A percentile compares a stretch with the other conserved stretches of the same genome.
Conservation (phyloP, 2,888 invertebrate species). For the Oligia fasciuncula region DNA sequence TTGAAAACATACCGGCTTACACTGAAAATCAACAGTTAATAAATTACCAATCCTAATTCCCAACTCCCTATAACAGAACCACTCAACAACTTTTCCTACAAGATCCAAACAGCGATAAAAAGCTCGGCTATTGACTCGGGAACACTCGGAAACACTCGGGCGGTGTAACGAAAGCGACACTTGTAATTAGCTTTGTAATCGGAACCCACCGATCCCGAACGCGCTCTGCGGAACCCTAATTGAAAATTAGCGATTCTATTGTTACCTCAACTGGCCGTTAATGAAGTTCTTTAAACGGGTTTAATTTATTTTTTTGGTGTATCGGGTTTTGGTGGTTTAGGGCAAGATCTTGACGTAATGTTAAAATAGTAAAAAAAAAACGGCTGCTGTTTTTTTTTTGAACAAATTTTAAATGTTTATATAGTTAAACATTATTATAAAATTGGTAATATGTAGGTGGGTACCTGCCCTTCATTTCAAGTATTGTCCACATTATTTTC, state of each 20-base stretch:
- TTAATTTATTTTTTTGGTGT: conserved; percentile 39
- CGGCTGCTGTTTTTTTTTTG: background rate
- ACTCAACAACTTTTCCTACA: conserved; percentile 38
- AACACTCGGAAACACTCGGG: conserved; percentile 47
- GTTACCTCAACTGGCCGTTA: conserved; percentile 72
- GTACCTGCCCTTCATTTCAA: background rate
- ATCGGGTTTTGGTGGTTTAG: conserved; percentile 17
- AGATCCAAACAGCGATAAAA: conserved; percentile 51
- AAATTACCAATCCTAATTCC: conserved; percentile 26
- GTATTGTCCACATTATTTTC: background rate
- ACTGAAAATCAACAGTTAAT: conserved; percentile 20
- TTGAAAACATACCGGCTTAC: background rate
- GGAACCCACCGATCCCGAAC: conserved; percentile 73
- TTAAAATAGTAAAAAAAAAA: background rate
- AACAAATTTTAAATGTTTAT: background rate
- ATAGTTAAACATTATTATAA: background rate
- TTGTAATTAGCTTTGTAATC: conserved; percentile 88
- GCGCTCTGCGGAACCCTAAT: conserved; percentile 76
- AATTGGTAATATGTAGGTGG: background rate
- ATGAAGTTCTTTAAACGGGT: conserved; percentile 72
- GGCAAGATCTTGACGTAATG: background rate
- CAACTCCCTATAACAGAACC: conserved; percentile 10
- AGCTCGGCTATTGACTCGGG: conserved; percentile 42
- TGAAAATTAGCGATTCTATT: conserved; percentile 81
- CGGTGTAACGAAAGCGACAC: conserved; percentile 79